Percentiles rank a stretch among this genome's conserved stretches.
Evolutionary conservation across 2,113 vertebrate species (phyloP).

Genomic region (Psittacula cyanocephala): DNA sequence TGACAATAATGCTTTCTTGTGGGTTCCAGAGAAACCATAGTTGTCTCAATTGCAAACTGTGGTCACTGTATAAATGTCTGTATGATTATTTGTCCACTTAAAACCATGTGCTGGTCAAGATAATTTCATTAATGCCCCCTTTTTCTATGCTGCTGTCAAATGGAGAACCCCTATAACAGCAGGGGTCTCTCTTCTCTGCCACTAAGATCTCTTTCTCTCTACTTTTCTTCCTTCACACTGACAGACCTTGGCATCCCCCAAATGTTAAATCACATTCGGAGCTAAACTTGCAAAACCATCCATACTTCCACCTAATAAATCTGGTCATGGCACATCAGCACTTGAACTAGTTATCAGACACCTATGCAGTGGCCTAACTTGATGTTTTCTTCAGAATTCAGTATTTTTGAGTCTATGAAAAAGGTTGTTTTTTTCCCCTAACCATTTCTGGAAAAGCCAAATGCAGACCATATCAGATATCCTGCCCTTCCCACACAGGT

Average conservation of each 20-base stretch:
- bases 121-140: background rate
- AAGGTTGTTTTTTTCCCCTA: background rate
- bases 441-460: background rate
- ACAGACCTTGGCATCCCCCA: accelerated
- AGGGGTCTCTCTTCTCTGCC: background rate
- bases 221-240: background rate
- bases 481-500: accelerated
- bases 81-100: background rate
- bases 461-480: background rate
- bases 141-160: background rate
- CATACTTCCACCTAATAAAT: background rate
- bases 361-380: background rate
- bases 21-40: background rate
- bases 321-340: background rate
- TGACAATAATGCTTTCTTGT: background rate
- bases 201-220: background rate
- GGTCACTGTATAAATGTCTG: background rate
- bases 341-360: background rate
- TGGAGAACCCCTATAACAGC: background rate
- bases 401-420: accelerated
- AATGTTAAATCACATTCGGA: background rate
- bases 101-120: background rate
- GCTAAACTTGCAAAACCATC: background rate
- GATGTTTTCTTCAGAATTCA: background rate
- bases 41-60: background rate